Conservation (phyloP, 2,797 vertebrate species). For the Taenioides sp. region DNA sequence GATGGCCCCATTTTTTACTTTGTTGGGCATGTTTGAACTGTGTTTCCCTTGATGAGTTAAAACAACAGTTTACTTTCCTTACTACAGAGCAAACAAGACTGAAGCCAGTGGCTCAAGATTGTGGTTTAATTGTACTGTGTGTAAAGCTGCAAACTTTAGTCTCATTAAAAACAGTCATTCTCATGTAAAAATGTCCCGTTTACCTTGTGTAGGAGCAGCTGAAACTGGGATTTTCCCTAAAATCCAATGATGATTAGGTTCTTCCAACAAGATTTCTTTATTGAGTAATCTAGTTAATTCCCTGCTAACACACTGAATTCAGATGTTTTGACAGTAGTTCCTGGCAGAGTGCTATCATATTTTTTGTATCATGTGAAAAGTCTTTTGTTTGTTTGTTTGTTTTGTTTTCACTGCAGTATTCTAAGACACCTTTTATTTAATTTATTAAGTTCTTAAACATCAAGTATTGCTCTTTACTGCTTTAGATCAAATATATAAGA, state of each 20-base stretch:
- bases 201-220: not conserved
- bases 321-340: constrained; percentile 11
- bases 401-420: not conserved
- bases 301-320: constrained; percentile 1
- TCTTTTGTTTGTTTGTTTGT: not conserved
- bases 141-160: not conserved
- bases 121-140: constrained; percentile 1
- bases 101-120: not conserved
- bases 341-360: not conserved
- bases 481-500: not conserved
- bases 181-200: constrained; percentile 2
- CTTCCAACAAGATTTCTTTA: constrained; percentile 1
- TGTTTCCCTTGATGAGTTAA: constrained; percentile 13
- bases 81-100: not conserved
- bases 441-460: too few species aligned
- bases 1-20: constrained; percentile 42
- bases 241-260: constrained; percentile 5
- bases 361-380: not conserved
- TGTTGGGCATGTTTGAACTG: constrained; percentile 31
- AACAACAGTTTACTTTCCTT: constrained; percentile 12
- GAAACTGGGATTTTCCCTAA: constrained; percentile 3
- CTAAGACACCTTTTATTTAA: not conserved
- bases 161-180: not conserved
- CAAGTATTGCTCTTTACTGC: not conserved
- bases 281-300: constrained; percentile 9